Base-by-base conservation (phyloP, 2,113 vertebrate species). In the Probosciger aterrimus region DNA sequence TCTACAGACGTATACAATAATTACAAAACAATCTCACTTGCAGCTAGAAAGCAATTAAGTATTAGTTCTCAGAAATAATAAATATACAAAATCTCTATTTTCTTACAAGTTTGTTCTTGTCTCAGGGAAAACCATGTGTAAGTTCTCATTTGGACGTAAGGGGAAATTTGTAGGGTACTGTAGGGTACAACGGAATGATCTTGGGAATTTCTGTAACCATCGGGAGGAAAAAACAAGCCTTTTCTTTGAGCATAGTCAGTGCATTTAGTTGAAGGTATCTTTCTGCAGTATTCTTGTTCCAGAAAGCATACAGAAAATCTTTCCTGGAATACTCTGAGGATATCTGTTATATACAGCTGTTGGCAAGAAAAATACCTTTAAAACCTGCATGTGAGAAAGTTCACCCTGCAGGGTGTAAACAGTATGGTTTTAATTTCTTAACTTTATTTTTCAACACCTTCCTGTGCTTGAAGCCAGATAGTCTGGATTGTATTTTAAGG, bases 1-100 rank as follows among this genome's bases (percentile, higher is more conserved):
- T 95, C 57, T 80, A 70, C 14, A 95, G 65, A 83, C 75, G n/a
- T 79, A 79, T 86, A 55, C 93, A 93, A 90, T 83, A 92, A 89
- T 93, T 80, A 55, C 70, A 91, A 90, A 94, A 63, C 68, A 24
- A 83, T 33, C 30, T 91, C 53, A 84, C 41, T 84, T 88, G 49
- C 79, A 92, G 50, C 80, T 77, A 79, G 57, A 81, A 87, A 85
- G 53, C 84, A 94, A 93, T 81, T 90, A 90, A 79, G 8, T 3
- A 2, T 73, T 86, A 18, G 0, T 76, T 94, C 39, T 90, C 39
- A 57, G 62, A 70, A 88, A 80, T 53, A 73, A 60, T 53, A 89
- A 71, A 68, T 73, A 60, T 22, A 63, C 9, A 75, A 53, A 47
- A 73, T 62, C 9, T 55, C 3, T 44, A 1, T 10, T 52, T 65